A percentile compares a stretch with the other conserved stretches of the same genome.
These are phyloP conservation scores for Rhyacichthys aspro DNA, from an alignment of 2,797 vertebrate genomes.

Conservation along the genomic window DNA sequence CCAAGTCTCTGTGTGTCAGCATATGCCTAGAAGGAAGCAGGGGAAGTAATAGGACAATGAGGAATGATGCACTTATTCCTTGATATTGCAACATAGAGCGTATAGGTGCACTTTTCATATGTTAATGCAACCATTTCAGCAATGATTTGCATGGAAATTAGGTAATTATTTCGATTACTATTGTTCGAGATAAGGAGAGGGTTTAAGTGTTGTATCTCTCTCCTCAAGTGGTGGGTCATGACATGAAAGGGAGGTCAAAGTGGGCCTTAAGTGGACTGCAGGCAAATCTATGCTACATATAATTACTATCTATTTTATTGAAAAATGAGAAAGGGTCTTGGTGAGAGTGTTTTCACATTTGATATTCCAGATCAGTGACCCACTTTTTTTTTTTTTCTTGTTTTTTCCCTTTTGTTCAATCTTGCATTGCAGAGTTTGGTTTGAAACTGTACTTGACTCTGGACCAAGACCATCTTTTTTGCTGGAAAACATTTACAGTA, in stretches of 20 bases:
- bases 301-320: background rate
- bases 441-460: too few species aligned
- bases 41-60: slow-evolving; percentile 71
- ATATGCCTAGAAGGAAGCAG: slow-evolving; percentile 67
- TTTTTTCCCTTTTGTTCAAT: too few species aligned
- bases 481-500: too few species aligned
- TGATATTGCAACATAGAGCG: slow-evolving; percentile 62
- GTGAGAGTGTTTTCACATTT: too few species aligned
- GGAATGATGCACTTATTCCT: slow-evolving; percentile 71
- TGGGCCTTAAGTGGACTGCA: slow-evolving; percentile 15
- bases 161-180: slow-evolving; percentile 50
- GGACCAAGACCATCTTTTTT: too few species aligned
- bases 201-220: slow-evolving; percentile 2
- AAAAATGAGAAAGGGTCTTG: background rate
- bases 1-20: slow-evolving; percentile 72
- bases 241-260: slow-evolving; percentile 30
- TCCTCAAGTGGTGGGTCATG: slow-evolving; percentile 16
- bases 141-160: slow-evolving; percentile 56
- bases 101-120: slow-evolving; percentile 55
- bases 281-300: background rate
- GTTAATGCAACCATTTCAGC: slow-evolving; percentile 55
- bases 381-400: too few species aligned
- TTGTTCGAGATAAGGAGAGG: slow-evolving; percentile 33
- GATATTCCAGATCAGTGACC: too few species aligned
- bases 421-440: too few species aligned